Evolutionary conservation across 2,888 invertebrate genomes (phyloP), one percentile per base, ranked within the genome.

Genomic region (Caenorhabditis plicata): DNA sequence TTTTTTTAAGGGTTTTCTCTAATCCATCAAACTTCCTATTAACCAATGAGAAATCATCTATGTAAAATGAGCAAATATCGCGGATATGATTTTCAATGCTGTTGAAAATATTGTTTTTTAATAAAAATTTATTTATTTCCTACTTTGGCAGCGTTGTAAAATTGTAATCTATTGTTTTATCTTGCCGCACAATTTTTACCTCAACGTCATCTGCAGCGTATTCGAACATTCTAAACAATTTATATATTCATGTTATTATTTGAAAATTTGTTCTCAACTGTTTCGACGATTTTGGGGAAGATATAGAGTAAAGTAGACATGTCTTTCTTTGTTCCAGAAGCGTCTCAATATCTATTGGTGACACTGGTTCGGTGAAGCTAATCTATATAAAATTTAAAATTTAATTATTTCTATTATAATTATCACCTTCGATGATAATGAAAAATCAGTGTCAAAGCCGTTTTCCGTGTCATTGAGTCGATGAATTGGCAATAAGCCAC

Each of bases 181-280:
- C 60, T 38, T 60, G 60, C 13, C 49, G 31, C 26, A 60, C 50
- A 2, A 57, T 51, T 17, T 68, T 71, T 11, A 76, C 65, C 32
- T 76, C 73, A n/a, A 76, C 61, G 38, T 76, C 76, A 42, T 76
- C 76, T 23, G 71, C 55, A 0, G 73, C 73, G 45, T 74, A 75
- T 47, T 75, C 75, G 20, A 58, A 51, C 19, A 71, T 53, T 43
- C 69, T 68, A 38, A 42, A 63, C 40, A 3, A 22, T 5, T 5
- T 45, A n/a, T 8, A 13, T 17, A 19, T 39, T 2, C 31, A 17
- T n/a, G 13, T 31, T 9, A 29, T 13, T 17, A 43, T 13, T 4
- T 5, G 4, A 31, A 5, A 17, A 20, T 11, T 43, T 11, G 4
- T 8, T 36, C 43, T 48, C 4, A 58, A n/a, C 54, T 43, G 44